phyloP scores from a whole-genome alignment of 1,140 invertebrate genomes.

The Neodiprion lecontei region DNA sequence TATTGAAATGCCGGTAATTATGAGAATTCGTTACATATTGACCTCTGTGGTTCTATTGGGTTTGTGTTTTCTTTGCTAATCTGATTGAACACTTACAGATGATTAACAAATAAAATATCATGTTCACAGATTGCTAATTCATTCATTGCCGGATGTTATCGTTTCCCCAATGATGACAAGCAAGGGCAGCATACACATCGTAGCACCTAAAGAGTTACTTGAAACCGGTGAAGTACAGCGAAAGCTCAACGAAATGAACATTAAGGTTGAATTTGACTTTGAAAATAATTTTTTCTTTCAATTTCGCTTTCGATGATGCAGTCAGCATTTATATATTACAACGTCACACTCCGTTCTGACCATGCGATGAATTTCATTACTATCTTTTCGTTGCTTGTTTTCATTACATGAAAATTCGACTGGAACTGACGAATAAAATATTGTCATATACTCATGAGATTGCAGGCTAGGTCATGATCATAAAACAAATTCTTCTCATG shows the following conservation, averaged over 20 bases:
- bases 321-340: background rate
- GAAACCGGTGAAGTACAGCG: constrained; percentile 29
- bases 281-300: background rate
- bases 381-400: background rate
- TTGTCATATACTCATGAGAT: background rate
- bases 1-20: constrained; percentile 42
- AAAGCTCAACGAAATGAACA: constrained; percentile 29
- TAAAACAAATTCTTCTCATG: constrained; percentile 6
- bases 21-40: background rate
- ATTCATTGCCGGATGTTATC: constrained; percentile 33
- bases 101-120: background rate
- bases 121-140: constrained; percentile 36
- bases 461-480: background rate
- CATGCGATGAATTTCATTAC: background rate
- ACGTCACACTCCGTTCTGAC: background rate
- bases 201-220: constrained; percentile 30
- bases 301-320: background rate
- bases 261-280: constrained; percentile 23
- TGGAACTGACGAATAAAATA: constrained; percentile 11
- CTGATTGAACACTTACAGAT: background rate
- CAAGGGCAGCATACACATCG: constrained; percentile 31
- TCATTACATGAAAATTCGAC: background rate
- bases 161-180: constrained; percentile 35
- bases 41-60: background rate
- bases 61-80: background rate